These are phyloP conservation scores for Bungarus multicinctus DNA, from an alignment of 2,113 vertebrate genomes.

Conservation along the genomic window DNA sequence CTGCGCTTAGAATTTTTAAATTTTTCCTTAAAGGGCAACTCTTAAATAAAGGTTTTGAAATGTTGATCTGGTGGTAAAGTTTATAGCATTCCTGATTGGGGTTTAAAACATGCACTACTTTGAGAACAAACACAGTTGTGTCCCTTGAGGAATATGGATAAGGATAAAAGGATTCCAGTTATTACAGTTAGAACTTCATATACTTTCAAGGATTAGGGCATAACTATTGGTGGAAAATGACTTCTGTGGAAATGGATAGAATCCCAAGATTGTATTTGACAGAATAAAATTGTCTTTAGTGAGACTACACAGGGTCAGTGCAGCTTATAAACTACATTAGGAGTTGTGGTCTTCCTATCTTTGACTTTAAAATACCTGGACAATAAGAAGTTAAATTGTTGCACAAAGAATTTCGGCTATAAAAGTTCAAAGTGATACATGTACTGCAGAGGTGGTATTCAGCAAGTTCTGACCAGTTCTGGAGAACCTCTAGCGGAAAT, in stretches of 20 bases:
- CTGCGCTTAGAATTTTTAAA: neutral
- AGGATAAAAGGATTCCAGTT: neutral
- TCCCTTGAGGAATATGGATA: neutral
- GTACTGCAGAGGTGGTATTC: neutral
- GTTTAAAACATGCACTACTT: neutral
- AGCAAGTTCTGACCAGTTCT: no score
- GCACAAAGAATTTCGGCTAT: neutral
- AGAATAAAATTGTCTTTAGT: neutral
- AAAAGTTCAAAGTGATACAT: neutral
- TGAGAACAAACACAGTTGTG: neutral
- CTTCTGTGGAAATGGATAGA: neutral
- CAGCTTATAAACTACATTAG: neutral
- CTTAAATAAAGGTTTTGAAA: neutral
- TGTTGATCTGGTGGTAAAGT: neutral
- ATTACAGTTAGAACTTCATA: neutral
- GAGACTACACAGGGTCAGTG: neutral
- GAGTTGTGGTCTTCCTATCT: neutral
- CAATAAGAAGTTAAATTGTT: neutral
- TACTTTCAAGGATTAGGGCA: neutral
- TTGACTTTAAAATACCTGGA: neutral
- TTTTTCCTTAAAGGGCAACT: neutral
- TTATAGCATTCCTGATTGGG: neutral
- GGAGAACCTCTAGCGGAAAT: no score
- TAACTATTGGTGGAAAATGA: neutral
- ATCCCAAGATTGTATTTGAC: neutral